Percentiles rank a stretch among this genome's conserved stretches.
Conservation (phyloP, 2,797 vertebrate genomes). For the Notolepis coatsorum region DNA sequence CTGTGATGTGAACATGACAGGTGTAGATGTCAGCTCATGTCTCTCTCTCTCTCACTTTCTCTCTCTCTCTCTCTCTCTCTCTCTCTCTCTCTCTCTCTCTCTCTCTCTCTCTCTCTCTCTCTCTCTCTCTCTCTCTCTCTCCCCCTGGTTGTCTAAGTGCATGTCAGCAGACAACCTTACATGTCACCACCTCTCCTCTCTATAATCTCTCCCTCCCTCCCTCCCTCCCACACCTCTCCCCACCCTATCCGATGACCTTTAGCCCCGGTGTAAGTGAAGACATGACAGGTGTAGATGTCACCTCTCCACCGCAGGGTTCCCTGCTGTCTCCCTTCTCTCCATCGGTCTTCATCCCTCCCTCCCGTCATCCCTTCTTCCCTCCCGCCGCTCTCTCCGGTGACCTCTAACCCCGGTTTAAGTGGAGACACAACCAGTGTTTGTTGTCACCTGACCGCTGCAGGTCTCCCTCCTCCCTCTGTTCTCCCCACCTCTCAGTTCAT, state of each 20-base stretch:
- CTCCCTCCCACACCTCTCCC: constrained; percentile 23
- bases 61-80: constrained; percentile 38
- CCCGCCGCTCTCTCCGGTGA: constrained; percentile 33
- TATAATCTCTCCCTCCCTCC: constrained; percentile 28
- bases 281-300: constrained; percentile 74
- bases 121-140: too few species aligned
- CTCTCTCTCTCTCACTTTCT: constrained; percentile 24
- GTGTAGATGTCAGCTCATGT: constrained; percentile 58
- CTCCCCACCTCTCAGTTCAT: background rate
- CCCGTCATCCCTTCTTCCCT: constrained; percentile 29
- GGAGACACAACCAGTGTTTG: background rate
- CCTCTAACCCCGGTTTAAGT: constrained; percentile 35
- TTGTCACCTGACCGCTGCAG: background rate
- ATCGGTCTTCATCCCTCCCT: too few species aligned
- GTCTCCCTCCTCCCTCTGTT: constrained; percentile 19
- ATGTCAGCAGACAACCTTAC: too few species aligned
- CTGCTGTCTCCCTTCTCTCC: background rate
- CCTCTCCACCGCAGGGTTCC: constrained; percentile 54
- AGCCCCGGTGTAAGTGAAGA: constrained; percentile 49
- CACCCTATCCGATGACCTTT: constrained; percentile 62
- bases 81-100: too few species aligned
- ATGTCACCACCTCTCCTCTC: background rate
- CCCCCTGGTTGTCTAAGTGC: too few species aligned
- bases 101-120: too few species aligned
- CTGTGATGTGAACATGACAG: constrained; percentile 56